A percentile compares a stretch with the other conserved stretches of the same genome.
phyloP scores from a whole-genome alignment of 2,888 invertebrate genomes.

The Morpho achilles region DNA sequence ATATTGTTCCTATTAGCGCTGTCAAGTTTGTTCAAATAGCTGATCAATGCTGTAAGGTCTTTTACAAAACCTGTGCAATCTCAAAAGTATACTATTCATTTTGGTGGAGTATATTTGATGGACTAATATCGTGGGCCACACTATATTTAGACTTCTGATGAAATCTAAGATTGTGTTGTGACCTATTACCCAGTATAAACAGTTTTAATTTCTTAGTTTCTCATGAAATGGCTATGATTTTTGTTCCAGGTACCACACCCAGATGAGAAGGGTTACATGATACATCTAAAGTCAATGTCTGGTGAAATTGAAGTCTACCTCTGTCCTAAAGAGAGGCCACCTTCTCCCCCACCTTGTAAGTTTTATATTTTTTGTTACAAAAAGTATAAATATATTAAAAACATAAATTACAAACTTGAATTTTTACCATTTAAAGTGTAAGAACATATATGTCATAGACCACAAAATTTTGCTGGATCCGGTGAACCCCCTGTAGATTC shows the following conservation, averaged over 20 bases:
- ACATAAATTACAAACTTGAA: neutral
- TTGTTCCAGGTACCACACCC: slow-evolving; percentile 80
- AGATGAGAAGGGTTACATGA: slow-evolving; percentile 84
- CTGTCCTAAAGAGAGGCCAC: slow-evolving; percentile 88
- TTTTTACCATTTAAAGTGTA: neutral
- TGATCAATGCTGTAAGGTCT: too few species aligned
- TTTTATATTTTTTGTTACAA: slow-evolving; percentile 15
- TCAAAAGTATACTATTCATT: too few species aligned
- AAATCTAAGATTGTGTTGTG: too few species aligned
- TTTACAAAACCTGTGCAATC: neutral
- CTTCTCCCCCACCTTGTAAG: slow-evolving; percentile 62
- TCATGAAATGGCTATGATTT: neutral
- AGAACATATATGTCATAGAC: too few species aligned
- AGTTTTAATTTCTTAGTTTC: neutral
- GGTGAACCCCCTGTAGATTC: too few species aligned
- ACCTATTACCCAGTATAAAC: neutral
- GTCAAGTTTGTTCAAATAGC: too few species aligned
- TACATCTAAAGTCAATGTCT: slow-evolving; percentile 92
- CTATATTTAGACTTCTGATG: too few species aligned
- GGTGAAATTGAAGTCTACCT: slow-evolving; percentile 97
- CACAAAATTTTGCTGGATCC: too few species aligned
- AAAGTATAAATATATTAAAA: neutral
- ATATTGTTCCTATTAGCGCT: too few species aligned
- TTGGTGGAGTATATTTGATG: neutral
- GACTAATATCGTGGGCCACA: too few species aligned